Evolutionary conservation across 2,113 vertebrate genomes (phyloP).

Genomic region (Pteruthius melanotis): DNA sequence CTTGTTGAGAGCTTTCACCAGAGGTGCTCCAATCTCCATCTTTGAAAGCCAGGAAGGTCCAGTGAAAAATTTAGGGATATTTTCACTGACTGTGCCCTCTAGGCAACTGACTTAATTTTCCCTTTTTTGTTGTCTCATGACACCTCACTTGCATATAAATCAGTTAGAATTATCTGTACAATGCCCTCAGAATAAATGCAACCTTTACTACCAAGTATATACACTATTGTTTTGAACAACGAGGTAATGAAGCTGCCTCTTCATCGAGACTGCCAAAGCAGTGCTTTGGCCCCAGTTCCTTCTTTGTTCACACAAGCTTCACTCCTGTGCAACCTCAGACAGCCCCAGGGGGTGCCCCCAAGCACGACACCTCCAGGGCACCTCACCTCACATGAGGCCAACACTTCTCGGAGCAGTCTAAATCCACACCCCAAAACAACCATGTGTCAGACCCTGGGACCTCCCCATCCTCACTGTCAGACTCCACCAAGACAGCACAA

Average conservation of each 20-base stretch:
- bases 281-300: not conserved
- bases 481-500: not conserved
- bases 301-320: not conserved
- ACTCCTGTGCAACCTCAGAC: not conserved
- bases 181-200: not conserved
- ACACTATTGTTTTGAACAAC: not conserved
- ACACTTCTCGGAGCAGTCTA: not conserved
- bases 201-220: not conserved
- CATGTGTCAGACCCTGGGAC: not conserved
- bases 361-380: not conserved
- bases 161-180: not conserved
- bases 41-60: not conserved
- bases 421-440: not conserved
- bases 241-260: not conserved
- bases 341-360: rapidly evolving
- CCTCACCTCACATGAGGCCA: not conserved
- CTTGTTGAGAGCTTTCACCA: not conserved
- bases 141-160: not conserved
- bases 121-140: not conserved
- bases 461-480: not conserved
- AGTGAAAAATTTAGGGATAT: not conserved
- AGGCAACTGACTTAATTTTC: not conserved
- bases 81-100: not conserved
- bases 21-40: not conserved
- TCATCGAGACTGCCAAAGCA: not conserved